Percentiles rank a stretch among this genome's conserved stretches.
Conservation (phyloP, 2,888 invertebrate species). For the Taphrorychus bicolor region DNA sequence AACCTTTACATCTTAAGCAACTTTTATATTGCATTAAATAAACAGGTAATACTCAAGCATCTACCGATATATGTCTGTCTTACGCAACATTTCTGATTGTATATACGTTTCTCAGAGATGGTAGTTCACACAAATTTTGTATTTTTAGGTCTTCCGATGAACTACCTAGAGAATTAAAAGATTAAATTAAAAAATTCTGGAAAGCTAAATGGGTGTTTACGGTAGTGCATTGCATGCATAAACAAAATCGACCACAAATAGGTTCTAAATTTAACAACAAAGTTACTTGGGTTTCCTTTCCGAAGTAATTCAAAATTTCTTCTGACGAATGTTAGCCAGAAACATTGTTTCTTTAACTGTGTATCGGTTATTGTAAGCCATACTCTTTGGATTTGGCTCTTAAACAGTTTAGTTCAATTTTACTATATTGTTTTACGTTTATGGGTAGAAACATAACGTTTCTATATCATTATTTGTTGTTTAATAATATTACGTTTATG, state of each 20-base stretch:
- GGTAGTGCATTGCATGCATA: too few relatives aligned
- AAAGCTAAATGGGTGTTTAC: too few relatives aligned
- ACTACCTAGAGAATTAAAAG: background rate
- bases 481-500: constrained; percentile 45
- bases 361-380: background rate
- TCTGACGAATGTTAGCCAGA: too few relatives aligned
- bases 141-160: background rate
- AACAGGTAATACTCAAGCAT: background rate
- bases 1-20: too few relatives aligned
- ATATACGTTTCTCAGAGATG: background rate
- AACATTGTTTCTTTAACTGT: too few relatives aligned
- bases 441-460: constrained; percentile 42
- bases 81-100: background rate
- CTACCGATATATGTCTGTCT: background rate
- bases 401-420: constrained; percentile 30
- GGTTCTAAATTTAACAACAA: too few relatives aligned
- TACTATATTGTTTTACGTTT: constrained; percentile 41
- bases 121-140: background rate
- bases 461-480: constrained; percentile 44
- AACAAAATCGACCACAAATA: too few relatives aligned
- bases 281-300: too few relatives aligned
- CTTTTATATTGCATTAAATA: too few relatives aligned
- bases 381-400: constrained; percentile 9
- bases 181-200: too few relatives aligned
- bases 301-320: too few relatives aligned